Evolutionary conservation across 2,888 invertebrate genomes (phyloP), one percentile per base, ranked within the genome.

Genomic region (Harpalus rufipes): DNA sequence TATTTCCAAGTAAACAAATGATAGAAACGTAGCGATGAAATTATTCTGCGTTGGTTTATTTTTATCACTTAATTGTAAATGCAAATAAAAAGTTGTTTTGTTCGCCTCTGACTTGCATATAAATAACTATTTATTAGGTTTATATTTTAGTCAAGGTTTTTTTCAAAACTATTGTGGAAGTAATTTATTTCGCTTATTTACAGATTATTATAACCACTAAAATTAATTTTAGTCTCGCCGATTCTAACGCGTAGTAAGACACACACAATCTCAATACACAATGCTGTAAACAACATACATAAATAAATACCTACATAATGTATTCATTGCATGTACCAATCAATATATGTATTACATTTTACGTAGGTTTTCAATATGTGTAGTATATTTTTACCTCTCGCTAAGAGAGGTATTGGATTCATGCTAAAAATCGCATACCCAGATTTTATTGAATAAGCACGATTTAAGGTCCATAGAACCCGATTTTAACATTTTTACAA

Each of bases 11-110:
- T 74, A 68, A 44, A 74, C 44, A 74, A 74, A 74, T 74, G 41
- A 8, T 39, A 14, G 44, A 68, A 74, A 68, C 32, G 68, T 32
- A n/a, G 72, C 41, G 44, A 41, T 44, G 21, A 78, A 78, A 78
- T 44, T 61, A 61, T 68, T 80, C 58, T 68, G 65, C 56, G 68
- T 80, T 58, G 58, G 68, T 79, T 85, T 79, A 80, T 85, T 65
- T 85, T 80, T 85, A 80, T 80, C 79, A 80, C 79, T 58, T 72
- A 79, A 85, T 85, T 85, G 68, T 85, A 85, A 85, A 85, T 85
- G 85, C 59, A 80, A 85, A 85, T 85, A 79, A 80, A 76, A 79
- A 80, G 80, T 80, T 80, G 85, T 85, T 79, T 85, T 85, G 79
- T 84, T 84, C 44, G 84, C 51, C 21, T 21, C 61, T 72, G 80